Percentiles rank a stretch among this genome's conserved stretches.
Conservation (phyloP, 2,113 vertebrate genomes). For the Piaya cayana region DNA sequence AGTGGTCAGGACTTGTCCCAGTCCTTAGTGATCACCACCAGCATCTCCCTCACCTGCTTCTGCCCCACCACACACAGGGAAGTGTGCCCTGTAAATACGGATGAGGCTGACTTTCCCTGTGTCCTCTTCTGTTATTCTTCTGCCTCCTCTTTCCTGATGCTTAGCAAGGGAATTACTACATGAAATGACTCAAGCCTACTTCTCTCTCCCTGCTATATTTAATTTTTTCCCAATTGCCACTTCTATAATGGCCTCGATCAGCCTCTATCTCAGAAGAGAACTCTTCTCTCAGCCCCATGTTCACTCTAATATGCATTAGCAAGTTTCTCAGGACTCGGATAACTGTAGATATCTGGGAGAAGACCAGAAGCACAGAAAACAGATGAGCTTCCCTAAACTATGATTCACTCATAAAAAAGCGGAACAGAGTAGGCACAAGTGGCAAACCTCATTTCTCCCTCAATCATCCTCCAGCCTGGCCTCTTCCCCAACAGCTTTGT, state of each 20-base stretch:
- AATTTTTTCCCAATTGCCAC: neutral
- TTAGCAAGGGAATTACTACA: neutral
- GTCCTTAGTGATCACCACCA: neutral
- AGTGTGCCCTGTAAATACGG: rapidly evolving
- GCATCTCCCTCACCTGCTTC: neutral
- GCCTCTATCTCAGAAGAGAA: neutral
- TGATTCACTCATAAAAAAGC: neutral
- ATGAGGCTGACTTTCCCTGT: neutral
- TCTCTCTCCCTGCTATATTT: neutral
- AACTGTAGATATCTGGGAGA: rapidly evolving
- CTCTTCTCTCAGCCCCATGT: neutral
- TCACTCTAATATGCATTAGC: rapidly evolving
- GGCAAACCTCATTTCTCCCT: neutral
- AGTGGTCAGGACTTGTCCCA: neutral
- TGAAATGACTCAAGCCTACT: neutral
- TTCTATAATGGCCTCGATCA: neutral
- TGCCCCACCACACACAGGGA: rapidly evolving
- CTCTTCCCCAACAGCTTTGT: neutral
- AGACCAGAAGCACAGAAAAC: neutral
- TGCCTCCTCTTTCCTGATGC: neutral
- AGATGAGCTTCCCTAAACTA: neutral
- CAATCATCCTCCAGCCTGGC: neutral
- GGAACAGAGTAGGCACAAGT: neutral
- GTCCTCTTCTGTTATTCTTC: neutral
- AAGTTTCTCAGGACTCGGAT: neutral